phyloP scores from a whole-genome alignment of 1,140 invertebrate species.

The Eueides isabella region DNA sequence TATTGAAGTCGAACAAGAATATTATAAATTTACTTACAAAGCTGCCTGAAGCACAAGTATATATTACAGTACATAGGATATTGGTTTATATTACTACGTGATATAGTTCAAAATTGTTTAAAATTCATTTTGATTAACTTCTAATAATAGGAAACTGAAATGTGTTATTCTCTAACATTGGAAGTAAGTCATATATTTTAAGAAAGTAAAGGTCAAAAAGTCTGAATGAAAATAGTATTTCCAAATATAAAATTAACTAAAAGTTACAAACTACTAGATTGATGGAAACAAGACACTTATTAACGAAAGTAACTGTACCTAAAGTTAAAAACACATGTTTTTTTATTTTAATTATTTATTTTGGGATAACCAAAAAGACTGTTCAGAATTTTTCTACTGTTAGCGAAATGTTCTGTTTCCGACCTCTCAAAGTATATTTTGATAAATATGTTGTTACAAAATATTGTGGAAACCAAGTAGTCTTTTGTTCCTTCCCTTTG shows the following conservation, averaged over 20 bases:
- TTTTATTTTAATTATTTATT: no score
- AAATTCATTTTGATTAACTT: not conserved
- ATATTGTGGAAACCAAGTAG: not conserved
- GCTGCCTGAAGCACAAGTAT: not conserved
- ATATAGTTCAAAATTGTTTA: not conserved
- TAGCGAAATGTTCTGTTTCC: no score
- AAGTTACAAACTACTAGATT: not conserved
- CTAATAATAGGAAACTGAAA: not conserved
- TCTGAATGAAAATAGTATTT: not conserved
- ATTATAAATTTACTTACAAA: constrained; percentile 13
- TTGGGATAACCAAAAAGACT: no score
- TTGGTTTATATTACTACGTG: not conserved
- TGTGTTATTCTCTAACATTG: not conserved
- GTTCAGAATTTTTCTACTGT: no score
- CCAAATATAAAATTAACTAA: not conserved
- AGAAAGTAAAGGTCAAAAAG: not conserved
- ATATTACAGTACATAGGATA: not conserved
- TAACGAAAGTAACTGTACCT: no score
- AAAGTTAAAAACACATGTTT: no score
- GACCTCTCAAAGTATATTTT: no score
- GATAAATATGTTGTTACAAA: no score
- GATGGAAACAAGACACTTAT: not conserved
- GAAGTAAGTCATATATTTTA: not conserved
- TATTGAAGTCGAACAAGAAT: not conserved
- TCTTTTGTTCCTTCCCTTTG: not conserved